Percentiles rank a stretch among this genome's conserved stretches.
These are phyloP conservation scores for Entomobrya multifasciata DNA, from an alignment of 2,888 invertebrate genomes.

Conservation along the genomic window DNA sequence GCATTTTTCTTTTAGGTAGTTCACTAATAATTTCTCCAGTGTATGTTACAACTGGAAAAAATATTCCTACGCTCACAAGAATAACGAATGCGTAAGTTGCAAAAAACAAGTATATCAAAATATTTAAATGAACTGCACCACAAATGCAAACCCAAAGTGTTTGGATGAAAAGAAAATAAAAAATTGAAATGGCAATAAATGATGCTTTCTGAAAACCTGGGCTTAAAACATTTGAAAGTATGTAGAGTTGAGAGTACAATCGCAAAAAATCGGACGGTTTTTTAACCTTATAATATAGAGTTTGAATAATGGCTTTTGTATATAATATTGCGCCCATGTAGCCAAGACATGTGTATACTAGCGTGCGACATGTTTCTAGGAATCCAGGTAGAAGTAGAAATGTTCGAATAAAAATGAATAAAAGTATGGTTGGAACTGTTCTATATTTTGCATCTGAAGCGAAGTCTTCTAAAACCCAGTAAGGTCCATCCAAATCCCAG, in stretches of 20 bases:
- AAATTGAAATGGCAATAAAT: neutral
- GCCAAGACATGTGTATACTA: neutral
- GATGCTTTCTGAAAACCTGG: neutral
- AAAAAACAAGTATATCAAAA: neutral
- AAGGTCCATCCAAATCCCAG: constrained; percentile 31
- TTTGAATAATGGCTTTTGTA: neutral
- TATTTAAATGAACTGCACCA: neutral
- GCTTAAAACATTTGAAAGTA: neutral
- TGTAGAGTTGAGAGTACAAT: neutral
- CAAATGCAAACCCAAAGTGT: neutral
- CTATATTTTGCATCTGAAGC: neutral
- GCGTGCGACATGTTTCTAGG: neutral
- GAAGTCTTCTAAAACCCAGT: constrained; percentile 19
- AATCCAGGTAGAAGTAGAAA: constrained; percentile 26
- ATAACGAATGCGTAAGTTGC: neutral
- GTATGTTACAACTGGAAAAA: neutral
- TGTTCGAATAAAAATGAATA: neutral
- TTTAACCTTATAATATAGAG: neutral
- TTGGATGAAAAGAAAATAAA: neutral
- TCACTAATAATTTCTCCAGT: constrained; percentile 17
- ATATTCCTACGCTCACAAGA: neutral
- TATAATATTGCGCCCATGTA: neutral
- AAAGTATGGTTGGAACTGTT: neutral
- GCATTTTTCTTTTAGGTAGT: neutral
- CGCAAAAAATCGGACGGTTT: neutral